Evolutionary conservation across 2,797 vertebrate genomes (phyloP).

Genomic region (Thripadectes ignobilis): DNA sequence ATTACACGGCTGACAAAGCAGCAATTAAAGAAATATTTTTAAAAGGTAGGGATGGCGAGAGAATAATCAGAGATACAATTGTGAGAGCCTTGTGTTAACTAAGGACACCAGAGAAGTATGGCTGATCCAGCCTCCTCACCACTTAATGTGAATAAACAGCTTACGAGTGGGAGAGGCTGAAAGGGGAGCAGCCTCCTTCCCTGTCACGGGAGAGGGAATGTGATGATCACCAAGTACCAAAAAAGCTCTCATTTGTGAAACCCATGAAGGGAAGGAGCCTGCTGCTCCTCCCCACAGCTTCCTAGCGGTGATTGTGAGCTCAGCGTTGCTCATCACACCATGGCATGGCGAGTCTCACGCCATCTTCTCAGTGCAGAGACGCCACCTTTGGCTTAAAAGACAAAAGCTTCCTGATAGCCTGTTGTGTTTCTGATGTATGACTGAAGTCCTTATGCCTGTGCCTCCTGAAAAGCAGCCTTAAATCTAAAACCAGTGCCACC

Average conservation of each 20-base stretch:
- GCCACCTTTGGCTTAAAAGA: background rate
- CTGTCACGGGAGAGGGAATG: conserved; percentile 58
- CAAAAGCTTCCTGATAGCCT: background rate
- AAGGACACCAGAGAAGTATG: conserved; percentile 18
- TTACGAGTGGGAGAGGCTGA: conserved; percentile 61
- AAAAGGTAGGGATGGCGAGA: conserved; percentile 29
- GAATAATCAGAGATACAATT: conserved; percentile 7
- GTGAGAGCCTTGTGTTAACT: background rate
- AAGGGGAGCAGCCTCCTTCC: conserved; percentile 60
- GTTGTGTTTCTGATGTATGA: background rate
- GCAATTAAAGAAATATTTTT: conserved; percentile 64
- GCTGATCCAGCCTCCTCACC: conserved; percentile 54
- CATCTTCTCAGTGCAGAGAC: background rate
- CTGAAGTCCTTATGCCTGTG: background rate
- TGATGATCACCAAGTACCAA: conserved; percentile 53
- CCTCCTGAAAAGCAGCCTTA: background rate
- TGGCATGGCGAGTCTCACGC: background rate
- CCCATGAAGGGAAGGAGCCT: conserved; percentile 4
- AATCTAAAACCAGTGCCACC: background rate
- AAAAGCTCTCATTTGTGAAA: conserved; percentile 53
- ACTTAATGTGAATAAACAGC: conserved; percentile 65
- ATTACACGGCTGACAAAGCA: conserved; percentile 46
- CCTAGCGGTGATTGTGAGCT: background rate
- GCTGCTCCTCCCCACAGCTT: conserved; percentile 6
- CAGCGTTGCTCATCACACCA: background rate